These are phyloP conservation scores for Ctenomys sociabilis DNA, from an alignment of 2,113 vertebrate genomes.

Conservation along the genomic window DNA sequence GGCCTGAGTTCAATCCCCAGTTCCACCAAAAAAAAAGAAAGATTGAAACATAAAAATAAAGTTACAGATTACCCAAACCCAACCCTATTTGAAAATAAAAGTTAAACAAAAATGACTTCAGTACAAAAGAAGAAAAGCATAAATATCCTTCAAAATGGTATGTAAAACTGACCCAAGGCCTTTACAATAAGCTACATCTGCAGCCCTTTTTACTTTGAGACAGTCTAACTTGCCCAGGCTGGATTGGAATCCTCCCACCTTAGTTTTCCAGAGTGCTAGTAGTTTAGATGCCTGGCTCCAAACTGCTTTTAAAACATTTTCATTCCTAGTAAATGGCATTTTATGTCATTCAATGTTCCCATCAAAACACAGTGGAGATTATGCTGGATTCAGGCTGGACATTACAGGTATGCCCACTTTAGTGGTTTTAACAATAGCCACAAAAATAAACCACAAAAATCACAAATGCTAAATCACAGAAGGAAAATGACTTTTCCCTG, in stretches of 20 bases:
- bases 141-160: neutral
- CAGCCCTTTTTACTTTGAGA: neutral
- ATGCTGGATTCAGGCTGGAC: neutral
- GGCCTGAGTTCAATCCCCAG: too few relatives aligned
- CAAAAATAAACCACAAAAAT: neutral
- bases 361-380: neutral
- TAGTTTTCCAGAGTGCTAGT: neutral
- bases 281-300: neutral
- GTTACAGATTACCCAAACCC: neutral
- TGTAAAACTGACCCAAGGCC: neutral
- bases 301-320: neutral
- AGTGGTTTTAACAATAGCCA: neutral
- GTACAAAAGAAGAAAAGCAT: neutral
- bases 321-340: neutral
- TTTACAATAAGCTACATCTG: neutral
- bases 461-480: neutral
- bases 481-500: neutral
- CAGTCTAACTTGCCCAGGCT: neutral
- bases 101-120: neutral
- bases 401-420: neutral
- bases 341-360: neutral
- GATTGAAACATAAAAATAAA: neutral
- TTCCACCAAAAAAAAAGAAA: too few relatives aligned
- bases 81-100: neutral
- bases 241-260: neutral